Evolutionary conservation across 2,797 vertebrate genomes (phyloP).

Genomic region (Poecilia gillii): DNA sequence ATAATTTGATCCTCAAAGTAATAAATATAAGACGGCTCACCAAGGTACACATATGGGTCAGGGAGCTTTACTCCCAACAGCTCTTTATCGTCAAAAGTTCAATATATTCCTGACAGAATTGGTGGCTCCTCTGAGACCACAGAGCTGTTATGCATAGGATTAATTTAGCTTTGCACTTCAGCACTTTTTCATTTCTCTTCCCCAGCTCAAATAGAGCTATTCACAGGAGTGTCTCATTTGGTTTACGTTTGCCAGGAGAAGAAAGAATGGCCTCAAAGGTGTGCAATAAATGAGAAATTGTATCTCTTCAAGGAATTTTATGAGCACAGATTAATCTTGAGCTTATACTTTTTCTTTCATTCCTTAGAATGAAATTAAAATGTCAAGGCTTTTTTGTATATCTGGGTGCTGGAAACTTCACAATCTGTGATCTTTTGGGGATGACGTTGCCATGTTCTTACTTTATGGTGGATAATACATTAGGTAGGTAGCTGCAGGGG

Average conservation of each 20-base stretch:
- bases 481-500: background rate
- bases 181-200: slow-evolving; percentile 8
- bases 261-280: slow-evolving; percentile 13
- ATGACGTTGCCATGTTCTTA: background rate
- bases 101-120: slow-evolving; percentile 24
- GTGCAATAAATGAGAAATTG: slow-evolving; percentile 28
- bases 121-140: slow-evolving; percentile 10
- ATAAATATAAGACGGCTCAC: background rate
- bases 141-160: slow-evolving; percentile 14
- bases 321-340: too few relatives aligned
- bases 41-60: background rate
- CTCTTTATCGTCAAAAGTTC: background rate
- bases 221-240: slow-evolving; percentile 21
- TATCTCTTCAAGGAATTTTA: slow-evolving; percentile 7
- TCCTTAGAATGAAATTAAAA: background rate
- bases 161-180: slow-evolving; percentile 37
- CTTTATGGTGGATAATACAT: background rate
- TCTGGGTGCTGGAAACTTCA: slow-evolving; percentile 16
- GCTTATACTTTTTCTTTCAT: background rate
- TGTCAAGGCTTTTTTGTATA: background rate
- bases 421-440: background rate
- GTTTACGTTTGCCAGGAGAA: slow-evolving; percentile 32
- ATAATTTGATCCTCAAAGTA: background rate
- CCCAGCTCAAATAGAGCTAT: slow-evolving; percentile 8
- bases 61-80: background rate